Evolutionary conservation across 30 jellyfish, hydroid and myxozoan genomes (phyloP), one percentile per base, ranked within the genome.

Genomic region (Aurelia aurita): DNA sequence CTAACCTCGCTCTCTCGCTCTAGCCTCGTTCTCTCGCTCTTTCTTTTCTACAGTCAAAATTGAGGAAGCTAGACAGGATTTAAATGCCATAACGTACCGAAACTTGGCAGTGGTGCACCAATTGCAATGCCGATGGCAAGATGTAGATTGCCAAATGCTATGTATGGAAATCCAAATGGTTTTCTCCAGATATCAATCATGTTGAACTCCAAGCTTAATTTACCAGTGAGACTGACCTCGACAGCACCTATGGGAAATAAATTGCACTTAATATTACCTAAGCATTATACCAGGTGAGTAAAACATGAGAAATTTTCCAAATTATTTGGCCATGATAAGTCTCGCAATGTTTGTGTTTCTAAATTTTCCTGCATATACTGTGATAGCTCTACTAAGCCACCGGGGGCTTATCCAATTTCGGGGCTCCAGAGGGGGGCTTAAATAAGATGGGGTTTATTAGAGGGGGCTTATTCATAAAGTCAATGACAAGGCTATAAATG

Each of bases 91-190:
- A 65, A 65, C 90, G 5, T 72, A 89, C 97, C 97, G 44, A 89
- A 63, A 45, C 85, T 58, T 49, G 97, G 88, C 1, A 79, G 54
- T 29, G 87, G 83, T 8, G 45, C 90, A 35, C 94, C 91, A 70
- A 89, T 69, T 43, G 81, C 26, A 25, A 80, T 58, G 35, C 92
- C 97, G 29, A 89, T 82, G 5, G 85, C 84, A 29, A 89, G 74
- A 47, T 69, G 95, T 18, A 89, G 90, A 72, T 89, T 89, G 13
- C 97, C 97, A 65, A 89, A 51, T 3, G 97, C 97, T 20, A 89
- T 82, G 72, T 74, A 80, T 62, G 81, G 79, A 59, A 89, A 55
- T 19, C 78, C 80, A 49, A 89, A 82, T 27, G 95, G 91, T 39
- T 67, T 89, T 32, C 69, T 76, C 89, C 91, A 79, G 34, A 89